A percentile compares a stretch with the other conserved stretches of the same genome.
These are phyloP conservation scores for Stichopus horrens DNA, from an alignment of 53 echinoderm and acorn worm genomes.

Conservation along the genomic window DNA sequence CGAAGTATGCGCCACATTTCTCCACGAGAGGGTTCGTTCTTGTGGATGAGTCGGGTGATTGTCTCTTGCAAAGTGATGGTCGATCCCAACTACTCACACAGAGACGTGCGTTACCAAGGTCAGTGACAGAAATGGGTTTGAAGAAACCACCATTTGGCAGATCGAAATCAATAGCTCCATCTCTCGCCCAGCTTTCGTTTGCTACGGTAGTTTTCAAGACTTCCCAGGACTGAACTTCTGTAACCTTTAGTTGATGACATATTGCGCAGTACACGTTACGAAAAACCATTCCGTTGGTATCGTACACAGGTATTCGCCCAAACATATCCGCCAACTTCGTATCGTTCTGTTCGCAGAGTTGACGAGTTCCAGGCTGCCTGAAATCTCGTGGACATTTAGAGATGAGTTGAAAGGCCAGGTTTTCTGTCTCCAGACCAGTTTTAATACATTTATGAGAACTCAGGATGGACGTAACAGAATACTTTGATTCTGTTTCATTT, in stretches of 20 bases:
- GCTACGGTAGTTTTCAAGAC: neutral
- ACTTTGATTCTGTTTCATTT: neutral
- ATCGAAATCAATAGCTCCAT: neutral
- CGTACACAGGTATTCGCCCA: neutral
- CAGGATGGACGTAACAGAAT: neutral
- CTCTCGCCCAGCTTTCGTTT: neutral
- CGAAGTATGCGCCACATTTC: neutral
- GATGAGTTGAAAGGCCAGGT: neutral
- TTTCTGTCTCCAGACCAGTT: neutral
- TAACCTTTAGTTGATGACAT: neutral
- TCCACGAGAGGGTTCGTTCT: neutral
- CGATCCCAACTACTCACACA: neutral
- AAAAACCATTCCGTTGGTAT: neutral
- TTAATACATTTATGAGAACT: neutral
- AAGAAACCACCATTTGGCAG: neutral
- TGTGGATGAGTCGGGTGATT: neutral
- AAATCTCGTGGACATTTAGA: neutral
- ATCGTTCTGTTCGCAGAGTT: neutral
- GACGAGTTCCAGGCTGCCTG: neutral
- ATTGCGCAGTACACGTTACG: constrained; percentile 13
- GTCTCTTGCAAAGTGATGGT: neutral
- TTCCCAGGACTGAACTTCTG: neutral
- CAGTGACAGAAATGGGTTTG: neutral
- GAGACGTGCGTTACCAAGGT: neutral
- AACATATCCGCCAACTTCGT: neutral